Base-by-base conservation (phyloP, 2,797 vertebrate genomes). In the Amniataba percoides region DNA sequence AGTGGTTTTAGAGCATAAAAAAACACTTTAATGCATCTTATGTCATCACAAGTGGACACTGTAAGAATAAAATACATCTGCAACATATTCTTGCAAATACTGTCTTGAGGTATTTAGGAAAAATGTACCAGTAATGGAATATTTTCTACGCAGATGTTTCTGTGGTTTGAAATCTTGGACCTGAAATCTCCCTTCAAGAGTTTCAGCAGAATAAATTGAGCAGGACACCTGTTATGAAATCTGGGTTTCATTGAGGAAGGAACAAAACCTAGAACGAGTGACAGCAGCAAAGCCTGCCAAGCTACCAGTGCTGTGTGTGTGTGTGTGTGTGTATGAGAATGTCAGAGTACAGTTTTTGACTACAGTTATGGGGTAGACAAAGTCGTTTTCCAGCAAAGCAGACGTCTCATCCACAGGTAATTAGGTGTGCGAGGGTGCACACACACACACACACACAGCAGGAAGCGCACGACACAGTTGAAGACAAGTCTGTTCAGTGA, bases 401-500 rank as follows among this genome's bases (percentile, higher is more conserved):
- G 27, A 13, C 56, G 56, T 73, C 73, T 88, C 71, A 81, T 81
- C 64, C 67, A 57, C 70, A 80, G 66, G 78, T 85, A 88, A 87
- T 89, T 83, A 88, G 53, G n/a, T 43, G 18, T 14, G 61, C 23
- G 74, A 36, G 21, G 55, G 39, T 21, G 27, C 34, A n/a, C 39
- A 43, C 57, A 70, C 61, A 57, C 78, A 71, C 71, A 65, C 57
- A 74, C 56, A 74, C 51, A 63, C 74, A 45, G 49, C 16, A 65
- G 60, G 46, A 86, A 71, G 71, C 49, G 23, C 62, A 84, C 34
- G 0, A 59, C 79, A 63, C 74, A 87, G 80, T 56, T 56, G 71
- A 85, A 90, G 89, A 92, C 83, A 87, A 83, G 88, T 91, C 87
- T 90, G 87, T 91, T 89, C 85, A 82, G 88, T 52, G 74, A 89